These are phyloP conservation scores for Cyprinodon brontotheroides DNA, from an alignment of 2,113 vertebrate species.

Conservation along the genomic window DNA sequence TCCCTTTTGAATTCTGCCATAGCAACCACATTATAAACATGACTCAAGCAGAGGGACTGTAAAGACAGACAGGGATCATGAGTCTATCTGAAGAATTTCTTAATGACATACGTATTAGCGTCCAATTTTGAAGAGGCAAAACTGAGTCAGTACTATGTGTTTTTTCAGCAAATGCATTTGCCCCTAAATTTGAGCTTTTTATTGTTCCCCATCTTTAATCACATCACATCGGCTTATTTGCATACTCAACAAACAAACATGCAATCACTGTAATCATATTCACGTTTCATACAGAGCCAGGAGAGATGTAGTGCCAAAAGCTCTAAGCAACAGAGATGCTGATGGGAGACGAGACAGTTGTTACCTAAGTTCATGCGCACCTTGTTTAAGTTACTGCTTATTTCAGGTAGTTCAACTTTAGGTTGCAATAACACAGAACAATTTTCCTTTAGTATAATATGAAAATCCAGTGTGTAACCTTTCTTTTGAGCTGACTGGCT, in stretches of 20 bases:
- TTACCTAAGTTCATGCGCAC: not conserved
- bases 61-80: conserved; percentile 40
- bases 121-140: conserved; percentile 14
- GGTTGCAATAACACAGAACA: not conserved
- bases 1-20: conserved; percentile 63
- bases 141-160: conserved; percentile 15
- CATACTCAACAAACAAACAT: conserved; percentile 36
- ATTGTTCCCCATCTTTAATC: conserved; percentile 36
- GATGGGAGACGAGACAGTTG: too few relatives aligned
- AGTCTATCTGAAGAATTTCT: conserved; percentile 38
- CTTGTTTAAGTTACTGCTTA: not conserved
- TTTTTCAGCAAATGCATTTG: not conserved
- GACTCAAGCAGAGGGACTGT: conserved; percentile 34
- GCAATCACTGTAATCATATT: conserved; percentile 34
- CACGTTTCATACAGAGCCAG: conserved; percentile 8
- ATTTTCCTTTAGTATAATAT: not conserved
- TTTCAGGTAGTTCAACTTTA: not conserved
- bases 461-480: not conserved
- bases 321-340: conserved; percentile 4
- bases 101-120: conserved; percentile 34
- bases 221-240: conserved; percentile 42
- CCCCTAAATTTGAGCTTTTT: conserved; percentile 7
- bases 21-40: conserved; percentile 72
- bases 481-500: not conserved
- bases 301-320: conserved; percentile 39